phyloP scores from a whole-genome alignment of 2,113 vertebrate genomes.

The Aegithalos caudatus region DNA sequence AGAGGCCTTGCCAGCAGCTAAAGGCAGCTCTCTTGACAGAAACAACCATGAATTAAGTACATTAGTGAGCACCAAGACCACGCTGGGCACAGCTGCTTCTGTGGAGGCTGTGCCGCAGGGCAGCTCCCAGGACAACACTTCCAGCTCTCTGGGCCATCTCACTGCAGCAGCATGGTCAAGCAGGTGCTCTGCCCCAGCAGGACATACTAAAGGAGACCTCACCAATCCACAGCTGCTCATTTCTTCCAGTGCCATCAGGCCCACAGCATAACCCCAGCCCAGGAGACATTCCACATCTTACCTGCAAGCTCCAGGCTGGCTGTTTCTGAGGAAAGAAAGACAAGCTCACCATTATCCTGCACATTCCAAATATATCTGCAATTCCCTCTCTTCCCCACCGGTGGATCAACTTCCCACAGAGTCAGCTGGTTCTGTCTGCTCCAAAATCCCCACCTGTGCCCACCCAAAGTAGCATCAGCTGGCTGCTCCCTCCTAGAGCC shows the following conservation, averaged over 20 bases:
- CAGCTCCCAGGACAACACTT: not conserved
- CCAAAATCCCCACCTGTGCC: not conserved
- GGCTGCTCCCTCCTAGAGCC: not conserved
- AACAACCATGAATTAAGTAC: accelerated
- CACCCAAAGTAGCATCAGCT: not conserved
- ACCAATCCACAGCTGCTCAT: not conserved
- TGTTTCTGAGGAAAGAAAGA: accelerated
- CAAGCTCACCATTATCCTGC: accelerated
- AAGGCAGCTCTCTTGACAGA: not conserved
- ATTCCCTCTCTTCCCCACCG: accelerated
- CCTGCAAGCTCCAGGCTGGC: not conserved
- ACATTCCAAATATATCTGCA: not conserved
- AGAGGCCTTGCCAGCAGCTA: not conserved
- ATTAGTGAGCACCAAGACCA: accelerated
- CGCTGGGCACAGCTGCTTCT: not conserved
- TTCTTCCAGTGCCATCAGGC: not conserved
- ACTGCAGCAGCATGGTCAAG: accelerated
- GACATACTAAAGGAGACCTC: accelerated
- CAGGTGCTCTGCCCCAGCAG: not conserved
- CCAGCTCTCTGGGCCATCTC: not conserved
- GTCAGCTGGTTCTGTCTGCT: not conserved
- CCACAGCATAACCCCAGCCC: not conserved
- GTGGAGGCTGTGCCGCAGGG: not conserved
- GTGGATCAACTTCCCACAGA: not conserved
- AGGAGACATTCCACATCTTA: not conserved